Conservation (phyloP, 2,888 invertebrate species). For the Nudaria mundana region DNA sequence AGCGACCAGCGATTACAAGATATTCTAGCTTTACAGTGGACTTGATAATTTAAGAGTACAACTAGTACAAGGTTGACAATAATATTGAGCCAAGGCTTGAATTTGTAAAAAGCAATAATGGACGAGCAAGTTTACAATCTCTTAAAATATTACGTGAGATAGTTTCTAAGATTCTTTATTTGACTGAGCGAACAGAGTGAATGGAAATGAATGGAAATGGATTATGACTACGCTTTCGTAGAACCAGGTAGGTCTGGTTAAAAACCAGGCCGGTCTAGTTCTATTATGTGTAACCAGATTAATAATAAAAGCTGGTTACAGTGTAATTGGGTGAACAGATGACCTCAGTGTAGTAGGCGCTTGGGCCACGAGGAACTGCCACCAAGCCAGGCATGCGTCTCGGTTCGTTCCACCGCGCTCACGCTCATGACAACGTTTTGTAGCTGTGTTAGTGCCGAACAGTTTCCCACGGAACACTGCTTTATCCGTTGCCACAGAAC, state of each 20-base stretch:
- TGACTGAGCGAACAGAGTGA: too few relatives aligned
- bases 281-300: too few relatives aligned
- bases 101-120: too few relatives aligned
- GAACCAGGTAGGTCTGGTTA: too few relatives aligned
- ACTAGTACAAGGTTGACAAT: too few relatives aligned
- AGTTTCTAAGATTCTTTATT: too few relatives aligned
- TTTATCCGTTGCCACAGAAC: constrained; percentile 19
- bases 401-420: constrained; percentile 66
- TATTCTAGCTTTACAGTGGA: constrained; percentile 9
- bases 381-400: constrained; percentile 61
- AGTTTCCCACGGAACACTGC: constrained; percentile 44
- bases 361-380: constrained; percentile 51
- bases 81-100: too few relatives aligned
- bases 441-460: constrained; percentile 29
- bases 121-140: too few relatives aligned
- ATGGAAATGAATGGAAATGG: too few relatives aligned
- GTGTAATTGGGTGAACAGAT: constrained; percentile 36
- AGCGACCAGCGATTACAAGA: constrained; percentile 10
- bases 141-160: too few relatives aligned
- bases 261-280: too few relatives aligned
- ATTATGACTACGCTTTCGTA: too few relatives aligned
- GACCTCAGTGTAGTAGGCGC: constrained; percentile 68
- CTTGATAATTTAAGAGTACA: constrained; percentile 7
- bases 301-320: constrained; percentile 36
- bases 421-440: constrained; percentile 42